These are phyloP conservation scores for Madoqua kirkii DNA, from an alignment of 2,113 vertebrate genomes.

Conservation along the genomic window DNA sequence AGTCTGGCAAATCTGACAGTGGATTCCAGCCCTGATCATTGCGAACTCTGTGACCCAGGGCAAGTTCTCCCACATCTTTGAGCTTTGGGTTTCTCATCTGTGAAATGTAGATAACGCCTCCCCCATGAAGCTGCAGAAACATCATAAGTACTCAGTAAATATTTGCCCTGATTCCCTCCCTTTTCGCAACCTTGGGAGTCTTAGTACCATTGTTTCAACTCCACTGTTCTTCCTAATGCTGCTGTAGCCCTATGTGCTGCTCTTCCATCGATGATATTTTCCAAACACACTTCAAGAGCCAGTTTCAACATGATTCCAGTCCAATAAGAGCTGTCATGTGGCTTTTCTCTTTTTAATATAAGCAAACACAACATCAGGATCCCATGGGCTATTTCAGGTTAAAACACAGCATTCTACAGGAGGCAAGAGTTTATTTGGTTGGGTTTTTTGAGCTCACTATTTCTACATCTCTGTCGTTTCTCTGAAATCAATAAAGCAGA, in stretches of 20 bases:
- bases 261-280: not conserved
- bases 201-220: not conserved
- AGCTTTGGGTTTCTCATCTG: not conserved
- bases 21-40: not conserved
- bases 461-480: not conserved
- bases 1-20: not conserved
- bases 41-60: not conserved
- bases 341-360: not conserved
- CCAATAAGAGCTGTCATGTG: fast-evolving
- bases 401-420: not conserved
- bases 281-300: not conserved
- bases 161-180: not conserved
- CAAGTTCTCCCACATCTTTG: not conserved
- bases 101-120: not conserved
- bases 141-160: not conserved
- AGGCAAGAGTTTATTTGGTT: not conserved
- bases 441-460: not conserved
- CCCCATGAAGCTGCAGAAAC: not conserved
- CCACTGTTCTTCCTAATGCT: not conserved
- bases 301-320: not conserved
- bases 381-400: not conserved
- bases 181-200: not conserved
- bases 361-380: not conserved
- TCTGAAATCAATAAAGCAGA: slow-evolving; percentile 49
- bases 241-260: fast-evolving